Conservation (phyloP, 2,888 invertebrate species). For the Hirtodrosophila histrioides region DNA sequence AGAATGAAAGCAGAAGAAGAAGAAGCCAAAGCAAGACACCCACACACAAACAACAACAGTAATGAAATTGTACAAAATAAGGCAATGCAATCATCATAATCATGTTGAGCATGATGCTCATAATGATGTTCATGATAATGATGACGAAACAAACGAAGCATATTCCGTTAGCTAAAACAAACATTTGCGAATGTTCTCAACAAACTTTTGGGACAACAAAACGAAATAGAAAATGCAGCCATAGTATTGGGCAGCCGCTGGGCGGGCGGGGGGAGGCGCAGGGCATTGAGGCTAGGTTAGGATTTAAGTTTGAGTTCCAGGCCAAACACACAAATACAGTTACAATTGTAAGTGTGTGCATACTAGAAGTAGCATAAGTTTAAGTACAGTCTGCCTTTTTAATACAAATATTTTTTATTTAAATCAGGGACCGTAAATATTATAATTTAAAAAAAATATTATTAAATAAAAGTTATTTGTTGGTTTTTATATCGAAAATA, state of each 20-base stretch:
- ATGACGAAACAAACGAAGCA: conserved; percentile 73
- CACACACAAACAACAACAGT: conserved; percentile 37
- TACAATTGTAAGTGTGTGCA: conserved; percentile 5
- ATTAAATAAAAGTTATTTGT: too few relatives aligned
- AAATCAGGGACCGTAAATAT: too few relatives aligned
- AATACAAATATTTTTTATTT: too few relatives aligned
- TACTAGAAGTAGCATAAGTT: too few relatives aligned
- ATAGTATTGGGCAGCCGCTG: conserved; percentile 33
- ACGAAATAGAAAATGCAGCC: conserved; percentile 59
- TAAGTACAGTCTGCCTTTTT: not conserved
- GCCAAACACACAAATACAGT: conserved; percentile 75
- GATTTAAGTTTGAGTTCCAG: conserved; percentile 56
- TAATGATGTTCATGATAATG: conserved; percentile 26
- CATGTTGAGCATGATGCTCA: conserved; percentile 12
- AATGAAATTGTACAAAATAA: conserved; percentile 55
- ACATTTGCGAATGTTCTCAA: conserved; percentile 80
- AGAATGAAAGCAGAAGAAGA: conserved; percentile 26
- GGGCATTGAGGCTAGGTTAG: not conserved
- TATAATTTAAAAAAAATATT: too few relatives aligned
- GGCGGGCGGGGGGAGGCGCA: not conserved
- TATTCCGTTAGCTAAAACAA: conserved; percentile 78
- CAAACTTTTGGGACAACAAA: conserved; percentile 68
- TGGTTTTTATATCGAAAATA: too few relatives aligned
- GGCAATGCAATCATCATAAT: conserved; percentile 47
- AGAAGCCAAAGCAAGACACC: conserved; percentile 58